Conservation (phyloP, 2,797 vertebrate species). For the Perodicticus potto region DNA sequence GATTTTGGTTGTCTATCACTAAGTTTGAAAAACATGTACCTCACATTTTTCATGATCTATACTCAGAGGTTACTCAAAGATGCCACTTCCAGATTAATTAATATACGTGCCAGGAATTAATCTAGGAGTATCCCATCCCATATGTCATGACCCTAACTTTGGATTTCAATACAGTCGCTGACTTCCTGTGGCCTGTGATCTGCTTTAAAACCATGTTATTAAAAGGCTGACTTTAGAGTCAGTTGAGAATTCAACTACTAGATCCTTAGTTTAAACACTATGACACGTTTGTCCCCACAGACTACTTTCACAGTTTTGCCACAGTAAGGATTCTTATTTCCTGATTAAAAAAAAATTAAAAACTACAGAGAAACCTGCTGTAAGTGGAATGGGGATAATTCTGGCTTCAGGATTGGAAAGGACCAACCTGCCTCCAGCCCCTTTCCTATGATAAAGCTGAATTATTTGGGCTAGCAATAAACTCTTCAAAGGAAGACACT, state of each 20-base stretch:
- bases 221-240: conserved; percentile 37
- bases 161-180: background rate
- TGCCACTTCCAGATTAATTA: background rate
- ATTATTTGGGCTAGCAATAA: background rate
- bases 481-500: background rate
- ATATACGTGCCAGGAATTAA: background rate
- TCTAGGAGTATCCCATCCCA: background rate
- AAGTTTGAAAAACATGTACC: background rate
- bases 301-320: background rate
- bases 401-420: background rate
- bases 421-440: background rate
- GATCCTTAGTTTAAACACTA: background rate
- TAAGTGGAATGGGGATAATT: background rate
- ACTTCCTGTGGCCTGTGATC: background rate
- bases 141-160: background rate
- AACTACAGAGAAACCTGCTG: background rate
- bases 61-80: background rate
- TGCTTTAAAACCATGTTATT: background rate
- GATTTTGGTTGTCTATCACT: background rate
- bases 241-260: background rate
- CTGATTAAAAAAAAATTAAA: conserved; percentile 1
- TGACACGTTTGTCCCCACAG: background rate
- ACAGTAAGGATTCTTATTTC: background rate
- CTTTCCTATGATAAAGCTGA: background rate
- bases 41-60: background rate